Base-by-base conservation (phyloP, 2,113 vertebrate genomes). In the Alethe castanea region DNA sequence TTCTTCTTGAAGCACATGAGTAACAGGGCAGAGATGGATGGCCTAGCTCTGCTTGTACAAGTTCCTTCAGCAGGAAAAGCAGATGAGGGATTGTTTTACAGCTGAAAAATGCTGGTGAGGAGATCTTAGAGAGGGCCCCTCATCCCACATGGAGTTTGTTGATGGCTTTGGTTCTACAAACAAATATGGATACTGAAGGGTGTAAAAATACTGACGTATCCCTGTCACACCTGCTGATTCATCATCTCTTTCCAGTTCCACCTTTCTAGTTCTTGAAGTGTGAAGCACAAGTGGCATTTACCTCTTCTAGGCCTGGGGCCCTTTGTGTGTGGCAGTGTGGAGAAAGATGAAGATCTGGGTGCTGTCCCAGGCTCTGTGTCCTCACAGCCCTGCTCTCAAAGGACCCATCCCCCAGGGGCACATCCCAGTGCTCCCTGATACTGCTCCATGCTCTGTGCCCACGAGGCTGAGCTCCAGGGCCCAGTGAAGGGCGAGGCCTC, bases 121-220 rank as follows among this genome's bases (percentile, higher is more conserved):
- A 50, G 69, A 16, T 65, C 52, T 56, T 67, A 47, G 36, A 2
- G 33, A 47, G 53, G 28, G 62, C 13, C 9, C 36, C 11, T 65
- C 36, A 8, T 60, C 35, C 44, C 44, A 31, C 2, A 1, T 38
- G 2, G 2, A 48, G 38, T 22, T 42, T 33, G 33, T 22, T 0
- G 0, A 56, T 36, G 35, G 28, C 40, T 77, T 81, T 59, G 59
- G 48, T 66, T 90, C 35, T 36, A 45, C 38, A 54, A 23, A 56
- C 28, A 40, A 35, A 29, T 0, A 3, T 12, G 33, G 23, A 14
- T 11, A 56, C 66, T 26, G 38, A 66, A 29, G 66, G 2, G 9
- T 33, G 29, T 23, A 45, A 59, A 88, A 80, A 23, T 61, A 11
- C 48, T 56, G 40, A 11, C 2, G 1, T 11, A 40, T 52, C 42